Evolutionary conservation across 2,113 vertebrate species (phyloP).

Genomic region (Cynocephalus volans): DNA sequence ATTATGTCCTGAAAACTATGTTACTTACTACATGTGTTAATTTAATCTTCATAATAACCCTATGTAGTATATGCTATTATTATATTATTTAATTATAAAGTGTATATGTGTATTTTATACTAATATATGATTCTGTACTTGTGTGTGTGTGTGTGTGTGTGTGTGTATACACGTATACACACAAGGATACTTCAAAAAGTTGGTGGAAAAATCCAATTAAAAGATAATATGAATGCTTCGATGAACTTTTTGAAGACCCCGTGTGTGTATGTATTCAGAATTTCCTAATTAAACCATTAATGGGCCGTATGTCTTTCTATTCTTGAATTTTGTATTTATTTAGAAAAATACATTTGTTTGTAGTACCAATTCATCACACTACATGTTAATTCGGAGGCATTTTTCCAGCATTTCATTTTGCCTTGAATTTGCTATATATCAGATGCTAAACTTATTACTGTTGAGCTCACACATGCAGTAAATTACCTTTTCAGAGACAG

Average conservation of each 20-base stretch:
- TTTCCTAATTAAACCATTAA: not conserved
- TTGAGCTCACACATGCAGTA: not conserved
- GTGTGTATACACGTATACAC: no score
- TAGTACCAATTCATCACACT: not conserved
- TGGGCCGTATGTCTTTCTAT: not conserved
- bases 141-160: no score
- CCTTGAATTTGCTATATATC: not conserved
- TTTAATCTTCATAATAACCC: not conserved
- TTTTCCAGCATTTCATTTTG: not conserved
- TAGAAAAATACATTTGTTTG: not conserved
- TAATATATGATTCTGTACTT: not conserved
- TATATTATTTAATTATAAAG: not conserved
- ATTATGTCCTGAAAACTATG: not conserved
- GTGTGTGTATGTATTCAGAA: not conserved
- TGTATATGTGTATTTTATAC: not conserved
- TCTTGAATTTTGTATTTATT: not conserved
- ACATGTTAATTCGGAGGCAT: not conserved
- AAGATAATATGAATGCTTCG: no score
- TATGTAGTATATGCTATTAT: not conserved
- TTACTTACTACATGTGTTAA: not conserved
- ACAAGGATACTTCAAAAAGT: no score
- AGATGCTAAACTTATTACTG: not conserved
- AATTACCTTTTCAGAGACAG: not conserved
- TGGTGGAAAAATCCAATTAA: no score
- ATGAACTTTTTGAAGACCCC: no score